Base-by-base conservation (phyloP, 2,888 invertebrate genomes). In the Kryphioiulus occultus region DNA sequence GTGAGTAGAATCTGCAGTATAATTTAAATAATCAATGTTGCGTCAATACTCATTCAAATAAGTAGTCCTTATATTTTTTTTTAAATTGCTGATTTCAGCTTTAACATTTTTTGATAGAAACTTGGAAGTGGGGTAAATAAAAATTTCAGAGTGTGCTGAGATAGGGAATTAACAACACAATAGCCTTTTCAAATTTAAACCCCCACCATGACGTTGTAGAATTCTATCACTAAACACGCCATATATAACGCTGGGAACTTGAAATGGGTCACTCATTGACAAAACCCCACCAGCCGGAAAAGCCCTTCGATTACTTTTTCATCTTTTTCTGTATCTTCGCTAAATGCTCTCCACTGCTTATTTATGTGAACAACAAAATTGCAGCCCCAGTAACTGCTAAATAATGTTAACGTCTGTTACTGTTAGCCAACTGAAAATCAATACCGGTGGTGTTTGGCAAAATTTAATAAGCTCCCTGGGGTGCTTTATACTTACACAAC, bases 1-100 rank as follows among this genome's bases (percentile, higher is more conserved):
- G 95, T 95, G 92, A 94, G 94, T 94, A 2, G 86, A 44, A 86
- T 47, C 32, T 53, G 39, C 26, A 47, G 22, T 2, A 35, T 7
- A 22, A 86, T 47, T 47, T 22, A 26, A 26, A 9, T 30, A 82
- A 9, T 82, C 19, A 82, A 26, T 82, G 82, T 32, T 82, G n/a
- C n/a, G n/a, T n/a, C n/a, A n/a, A n/a, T 82, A 1, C 4, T 85
- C 7, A 68, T 39, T 84, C n/a, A 19, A 35, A 42, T 12, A 82
- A 82, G 15, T 17, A 12, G 26, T 26, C 15, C 35, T 83, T 35
- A 35, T 35, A 35, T 35, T 35, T 7, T 7, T 35, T 35, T 2
- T 7, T n/a, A n/a, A n/a, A n/a, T n/a, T n/a, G n/a, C n/a, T n/a
- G n/a, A n/a, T n/a, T n/a, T n/a, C n/a, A n/a, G n/a, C n/a, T n/a